Percentiles rank a stretch among this genome's conserved stretches.
Conservation (phyloP, 2,113 vertebrate genomes). For the Catharus bicknelli region DNA sequence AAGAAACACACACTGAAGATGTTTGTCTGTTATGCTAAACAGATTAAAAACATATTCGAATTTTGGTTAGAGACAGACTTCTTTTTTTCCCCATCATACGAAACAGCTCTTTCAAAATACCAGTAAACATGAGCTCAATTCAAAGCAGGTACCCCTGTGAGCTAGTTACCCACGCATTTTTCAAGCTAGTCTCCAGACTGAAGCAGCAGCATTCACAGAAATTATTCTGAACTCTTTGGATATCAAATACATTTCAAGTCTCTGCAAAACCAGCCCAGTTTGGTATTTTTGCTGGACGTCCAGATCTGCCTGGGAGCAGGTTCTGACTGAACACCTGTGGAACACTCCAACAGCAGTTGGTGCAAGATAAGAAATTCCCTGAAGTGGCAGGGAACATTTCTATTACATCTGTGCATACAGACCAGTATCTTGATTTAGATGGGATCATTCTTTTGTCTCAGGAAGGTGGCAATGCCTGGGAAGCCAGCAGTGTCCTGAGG, state of each 20-base stretch:
- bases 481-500: background rate
- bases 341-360: background rate
- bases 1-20: background rate
- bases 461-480: background rate
- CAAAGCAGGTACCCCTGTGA: background rate
- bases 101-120: background rate
- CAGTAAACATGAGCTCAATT: background rate
- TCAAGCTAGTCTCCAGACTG: background rate
- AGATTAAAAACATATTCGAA: background rate
- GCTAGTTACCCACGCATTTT: background rate
- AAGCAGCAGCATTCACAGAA: background rate
- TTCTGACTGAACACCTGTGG: constrained; percentile 39
- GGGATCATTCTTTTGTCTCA: background rate
- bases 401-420: background rate
- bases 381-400: background rate
- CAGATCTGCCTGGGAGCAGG: background rate
- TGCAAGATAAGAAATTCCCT: constrained; percentile 4
- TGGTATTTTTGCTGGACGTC: accelerated
- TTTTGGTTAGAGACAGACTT: background rate
- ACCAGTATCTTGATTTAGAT: background rate
- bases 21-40: background rate
- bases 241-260: background rate
- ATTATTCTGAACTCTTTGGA: background rate
- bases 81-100: background rate
- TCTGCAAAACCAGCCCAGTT: background rate